Conservation (phyloP, 2,888 invertebrate genomes). For the Chaetogeoica ovagalla region DNA sequence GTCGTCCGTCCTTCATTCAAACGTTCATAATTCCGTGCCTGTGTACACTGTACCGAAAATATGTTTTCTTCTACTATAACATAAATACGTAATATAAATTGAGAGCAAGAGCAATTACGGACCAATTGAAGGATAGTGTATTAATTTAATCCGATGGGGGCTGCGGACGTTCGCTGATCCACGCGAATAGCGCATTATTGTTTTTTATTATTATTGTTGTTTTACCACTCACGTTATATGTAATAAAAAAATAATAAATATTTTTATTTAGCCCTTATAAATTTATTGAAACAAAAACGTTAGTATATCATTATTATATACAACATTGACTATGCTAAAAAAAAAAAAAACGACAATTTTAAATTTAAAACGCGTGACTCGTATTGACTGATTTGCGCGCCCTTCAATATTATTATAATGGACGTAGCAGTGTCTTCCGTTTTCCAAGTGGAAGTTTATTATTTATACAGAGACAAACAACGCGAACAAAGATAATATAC, state of each 20-base stretch:
- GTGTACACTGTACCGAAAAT: no score
- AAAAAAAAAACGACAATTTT: background rate
- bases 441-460: constrained; percentile 10
- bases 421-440: constrained; percentile 14
- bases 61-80: no score
- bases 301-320: no score
- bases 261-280: constrained; percentile 28
- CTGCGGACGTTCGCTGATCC: constrained; percentile 6
- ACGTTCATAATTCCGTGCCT: no score
- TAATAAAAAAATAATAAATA: background rate
- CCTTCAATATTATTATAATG: constrained; percentile 16
- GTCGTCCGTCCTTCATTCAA: no score
- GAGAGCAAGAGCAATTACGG: background rate
- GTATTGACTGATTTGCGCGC: background rate
- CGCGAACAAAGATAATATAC: background rate
- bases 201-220: background rate
- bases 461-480: constrained; percentile 5
- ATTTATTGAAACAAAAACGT: background rate
- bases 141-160: constrained; percentile 10
- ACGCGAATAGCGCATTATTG: background rate
- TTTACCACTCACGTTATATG: background rate
- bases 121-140: constrained; percentile 12
- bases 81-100: background rate
- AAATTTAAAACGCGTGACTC: constrained; percentile 8
- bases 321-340: background rate